A percentile compares a stretch with the other conserved stretches of the same genome.
Evolutionary conservation across 1,140 invertebrate genomes (phyloP).

Genomic region (Lordiphosa mommai): DNA sequence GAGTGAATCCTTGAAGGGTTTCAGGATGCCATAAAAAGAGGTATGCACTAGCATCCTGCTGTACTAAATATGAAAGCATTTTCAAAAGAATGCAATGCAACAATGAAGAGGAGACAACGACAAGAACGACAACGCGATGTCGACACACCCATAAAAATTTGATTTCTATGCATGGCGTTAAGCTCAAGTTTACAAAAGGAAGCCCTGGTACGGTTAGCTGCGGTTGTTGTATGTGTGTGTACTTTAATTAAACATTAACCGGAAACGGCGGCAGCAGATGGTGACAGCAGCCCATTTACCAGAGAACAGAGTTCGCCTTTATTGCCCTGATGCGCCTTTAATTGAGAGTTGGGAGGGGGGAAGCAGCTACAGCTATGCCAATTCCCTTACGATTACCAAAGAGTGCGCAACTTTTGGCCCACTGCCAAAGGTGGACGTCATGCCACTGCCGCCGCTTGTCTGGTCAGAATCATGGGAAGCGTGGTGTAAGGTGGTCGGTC

Average conservation of each 20-base stretch:
- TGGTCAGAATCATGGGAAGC: constrained; percentile 11
- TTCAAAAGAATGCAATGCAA: constrained; percentile 6
- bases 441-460: constrained; percentile 45
- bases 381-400: constrained; percentile 8
- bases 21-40: no score
- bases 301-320: not conserved
- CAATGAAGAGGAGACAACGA: not conserved
- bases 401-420: constrained; percentile 51
- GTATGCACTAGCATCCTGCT: no score
- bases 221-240: constrained; percentile 15
- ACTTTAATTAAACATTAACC: constrained; percentile 60
- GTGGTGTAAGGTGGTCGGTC: constrained; percentile 55
- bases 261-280: constrained; percentile 34
- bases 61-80: no score
- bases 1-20: constrained; percentile 44
- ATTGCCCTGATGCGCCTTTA: constrained; percentile 10
- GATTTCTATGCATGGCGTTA: constrained; percentile 55
- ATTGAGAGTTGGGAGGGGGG: not conserved
- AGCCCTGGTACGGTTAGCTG: constrained; percentile 31
- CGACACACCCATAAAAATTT: constrained; percentile 46
- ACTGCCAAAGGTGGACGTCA: constrained; percentile 56
- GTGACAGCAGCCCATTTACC: constrained; percentile 15
- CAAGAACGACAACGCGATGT: no score
- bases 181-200: constrained; percentile 32
- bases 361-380: constrained; percentile 5